These are phyloP conservation scores for Dyspetes luteomarginatus DNA, from an alignment of 2,888 invertebrate genomes.

Conservation along the genomic window DNA sequence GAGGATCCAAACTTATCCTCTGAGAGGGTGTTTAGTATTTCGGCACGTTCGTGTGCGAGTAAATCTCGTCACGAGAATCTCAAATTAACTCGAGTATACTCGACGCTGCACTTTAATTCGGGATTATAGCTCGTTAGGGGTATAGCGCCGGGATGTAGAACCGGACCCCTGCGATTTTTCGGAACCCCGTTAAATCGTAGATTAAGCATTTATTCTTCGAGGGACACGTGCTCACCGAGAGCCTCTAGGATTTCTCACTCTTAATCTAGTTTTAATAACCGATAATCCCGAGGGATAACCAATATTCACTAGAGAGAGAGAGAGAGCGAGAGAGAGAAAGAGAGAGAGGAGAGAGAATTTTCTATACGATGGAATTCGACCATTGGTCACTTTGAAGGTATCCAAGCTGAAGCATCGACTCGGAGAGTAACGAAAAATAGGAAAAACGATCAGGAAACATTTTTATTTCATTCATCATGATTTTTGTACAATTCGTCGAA, in stretches of 20 bases:
- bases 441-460: conserved; percentile 55
- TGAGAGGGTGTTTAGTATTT: conserved; percentile 30
- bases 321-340: conserved; percentile 10
- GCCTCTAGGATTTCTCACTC: conserved; percentile 47
- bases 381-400: conserved; percentile 21
- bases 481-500: conserved; percentile 57
- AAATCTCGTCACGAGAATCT: conserved; percentile 14
- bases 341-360: neutral
- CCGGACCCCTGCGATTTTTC: conserved; percentile 62
- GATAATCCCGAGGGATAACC: conserved; percentile 69
- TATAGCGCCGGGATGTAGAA: conserved; percentile 46
- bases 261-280: conserved; percentile 78
- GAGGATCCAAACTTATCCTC: conserved; percentile 9
- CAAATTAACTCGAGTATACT: conserved; percentile 62
- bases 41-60: conserved; percentile 60
- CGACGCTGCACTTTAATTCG: conserved; percentile 74
- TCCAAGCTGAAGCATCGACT: conserved; percentile 46
- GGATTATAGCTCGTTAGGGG: conserved; percentile 75
- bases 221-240: conserved; percentile 46
- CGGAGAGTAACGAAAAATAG: conserved; percentile 49
- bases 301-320: conserved; percentile 63
- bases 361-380: conserved; percentile 30
- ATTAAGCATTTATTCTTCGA: conserved; percentile 65
- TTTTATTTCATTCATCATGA: conserved; percentile 61
- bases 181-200: conserved; percentile 71